Conservation (phyloP, 2,113 vertebrate genomes). For the Carassius carassius region DNA sequence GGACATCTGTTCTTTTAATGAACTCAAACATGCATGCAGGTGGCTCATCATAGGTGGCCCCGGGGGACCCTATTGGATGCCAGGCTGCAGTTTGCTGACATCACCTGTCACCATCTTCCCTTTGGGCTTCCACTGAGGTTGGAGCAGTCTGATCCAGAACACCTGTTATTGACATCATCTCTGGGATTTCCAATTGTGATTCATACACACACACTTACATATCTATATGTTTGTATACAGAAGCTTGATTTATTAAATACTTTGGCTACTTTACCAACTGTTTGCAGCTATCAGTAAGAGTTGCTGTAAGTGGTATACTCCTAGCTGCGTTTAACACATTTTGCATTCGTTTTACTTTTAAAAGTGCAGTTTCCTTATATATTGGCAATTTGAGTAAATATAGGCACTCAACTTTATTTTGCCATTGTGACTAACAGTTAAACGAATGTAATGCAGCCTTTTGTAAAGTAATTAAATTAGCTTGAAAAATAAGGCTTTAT, state of each 20-base stretch:
- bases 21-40: not conserved
- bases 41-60: constrained; percentile 21
- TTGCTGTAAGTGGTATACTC: not conserved
- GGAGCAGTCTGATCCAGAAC: constrained; percentile 24
- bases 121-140: not conserved
- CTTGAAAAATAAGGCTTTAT: no score
- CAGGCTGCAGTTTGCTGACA: constrained; percentile 39
- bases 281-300: not conserved
- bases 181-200: constrained; percentile 2
- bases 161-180: constrained; percentile 15
- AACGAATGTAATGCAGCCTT: no score
- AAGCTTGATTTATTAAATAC: not conserved
- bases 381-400: no score
- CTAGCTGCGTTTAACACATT: not conserved
- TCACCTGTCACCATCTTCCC: constrained; percentile 42
- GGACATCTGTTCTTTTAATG: constrained; percentile 16
- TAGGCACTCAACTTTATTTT: no score
- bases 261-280: not conserved
- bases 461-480: no score
- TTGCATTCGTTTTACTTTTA: not conserved
- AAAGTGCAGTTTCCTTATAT: no score
- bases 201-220: not conserved
- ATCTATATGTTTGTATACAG: no score
- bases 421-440: no score
- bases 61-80: constrained; percentile 31